Base-by-base conservation (phyloP, 2,888 invertebrate genomes). In the Drosophila leonis region DNA sequence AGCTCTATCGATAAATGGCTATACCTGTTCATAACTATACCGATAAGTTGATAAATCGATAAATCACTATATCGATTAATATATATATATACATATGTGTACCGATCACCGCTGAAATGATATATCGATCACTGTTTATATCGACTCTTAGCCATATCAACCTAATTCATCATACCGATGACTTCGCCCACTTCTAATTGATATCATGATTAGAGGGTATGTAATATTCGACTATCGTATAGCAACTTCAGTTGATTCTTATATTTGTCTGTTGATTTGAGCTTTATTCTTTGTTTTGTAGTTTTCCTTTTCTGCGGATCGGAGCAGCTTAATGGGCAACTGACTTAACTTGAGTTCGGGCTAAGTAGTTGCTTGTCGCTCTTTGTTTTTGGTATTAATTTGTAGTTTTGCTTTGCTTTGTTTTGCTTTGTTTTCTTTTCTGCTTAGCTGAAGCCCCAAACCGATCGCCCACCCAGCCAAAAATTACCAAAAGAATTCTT, bases 241-340 rank as follows among this genome's bases (percentile, higher is more conserved):
- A 8, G 18, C 3, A 8, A 13, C 8, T 4, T 4, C 7, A 1
- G 13, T 12, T 13, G 31, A 31, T 49, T 49, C 20, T 49, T 20
- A 49, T 49, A 49, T 49, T 49, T 49, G 49, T 49, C 51, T 35
- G 51, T 35, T 52, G 51, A 49, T 49, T 49, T 49, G 49, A 33
- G 33, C 33, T 49, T 49, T 12, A 49, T 31, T 49, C 27, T 51
- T 42, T 51, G 56, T 31, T 60, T 46, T 24, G n/a, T n/a, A 12
- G 51, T 57, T 29, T 68, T 60, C n/a, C 49, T 49, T 31, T 27
- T 49, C 59, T 49, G 15, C n/a, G 39, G 37, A 63, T 46, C 54
- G 61, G 67, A 80, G 65, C 72, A 69, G 80, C 76, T 73, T 88
- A 86, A 86, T 84, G 89, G 86, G 78, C 80, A 54, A 65, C 54